Base-by-base conservation (phyloP, 2,113 vertebrate species). In the Brienomyrus brachyistius region DNA sequence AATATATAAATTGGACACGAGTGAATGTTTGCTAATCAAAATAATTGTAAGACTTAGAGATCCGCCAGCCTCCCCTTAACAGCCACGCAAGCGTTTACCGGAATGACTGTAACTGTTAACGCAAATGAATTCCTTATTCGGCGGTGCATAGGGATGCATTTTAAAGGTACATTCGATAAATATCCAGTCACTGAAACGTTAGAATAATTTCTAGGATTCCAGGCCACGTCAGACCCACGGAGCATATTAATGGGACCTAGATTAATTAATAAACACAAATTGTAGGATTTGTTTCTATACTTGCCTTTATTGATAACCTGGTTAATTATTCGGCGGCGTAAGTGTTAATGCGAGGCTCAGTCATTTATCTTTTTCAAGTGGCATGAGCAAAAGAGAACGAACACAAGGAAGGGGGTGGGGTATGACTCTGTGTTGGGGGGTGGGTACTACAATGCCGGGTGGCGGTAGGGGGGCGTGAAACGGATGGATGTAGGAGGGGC, bases 401-500 rank as follows among this genome's bases (percentile, higher is more conserved):
- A 35, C 48, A n/a, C n/a, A 52, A 59, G 74, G 83, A 80, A 85
- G 80, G 40, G 80, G 51, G 80, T 51, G 88, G 27, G 88, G 47
- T 27, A 89, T 48, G 54, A 21, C 52, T 40, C 43, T 47, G 89
- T 35, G 80, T 62, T 47, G n/a, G 77, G 19, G 54, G 56, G 80
- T 48, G 80, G 54, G 56, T 27, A 62, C 56, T 86, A 48, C 77
- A 66, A 54, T 74, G 59, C 45, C 43, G 21, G 56, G 45, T 48
- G 45, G 88, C 27, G 66, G 45, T 31, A 27, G 88, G 23, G 83
- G 45, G 83, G 74, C 74, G 74, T 35, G 74, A 80, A 43, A 43
- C 74, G 35, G 74, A 80, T 54, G 88, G 27, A 56, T 52, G 88
- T 80, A 80, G 89, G 89, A 89, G 89, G 89, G 85, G 84, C 89